phyloP scores from a whole-genome alignment of 2,113 vertebrate species.

The Castor canadensis region DNA sequence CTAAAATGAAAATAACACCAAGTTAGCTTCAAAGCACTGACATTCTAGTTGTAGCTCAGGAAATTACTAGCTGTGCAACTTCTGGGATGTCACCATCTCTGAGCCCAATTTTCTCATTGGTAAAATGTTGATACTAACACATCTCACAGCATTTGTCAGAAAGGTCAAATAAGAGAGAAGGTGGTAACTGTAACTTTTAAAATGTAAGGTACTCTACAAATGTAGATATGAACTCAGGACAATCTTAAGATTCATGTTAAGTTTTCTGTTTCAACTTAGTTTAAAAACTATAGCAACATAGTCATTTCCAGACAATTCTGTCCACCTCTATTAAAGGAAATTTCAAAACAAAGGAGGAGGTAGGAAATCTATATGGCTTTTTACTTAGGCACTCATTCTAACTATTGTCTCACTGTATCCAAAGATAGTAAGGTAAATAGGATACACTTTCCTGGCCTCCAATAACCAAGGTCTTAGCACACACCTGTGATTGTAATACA shows the following conservation, averaged over 20 bases:
- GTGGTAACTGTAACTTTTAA: not conserved
- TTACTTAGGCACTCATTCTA: not conserved
- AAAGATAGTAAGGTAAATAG: not conserved
- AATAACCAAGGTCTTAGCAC: not conserved
- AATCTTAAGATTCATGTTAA: not conserved
- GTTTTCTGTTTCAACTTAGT: not conserved
- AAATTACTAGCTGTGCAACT: not conserved
- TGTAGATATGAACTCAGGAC: not conserved
- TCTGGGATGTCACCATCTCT: not conserved
- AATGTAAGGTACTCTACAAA: not conserved
- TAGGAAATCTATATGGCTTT: not conserved
- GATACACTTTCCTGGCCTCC: not conserved
- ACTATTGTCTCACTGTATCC: not conserved
- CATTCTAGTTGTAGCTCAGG: not conserved
- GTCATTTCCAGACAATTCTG: not conserved
- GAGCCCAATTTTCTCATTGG: not conserved
- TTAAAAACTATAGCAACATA: not conserved
- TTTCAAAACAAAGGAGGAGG: not conserved
- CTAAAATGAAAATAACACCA: not conserved
- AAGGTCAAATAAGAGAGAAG: not conserved
- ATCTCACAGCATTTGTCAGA: not conserved
- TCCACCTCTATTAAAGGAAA: not conserved
- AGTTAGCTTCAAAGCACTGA: not conserved
- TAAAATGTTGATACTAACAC: not conserved
- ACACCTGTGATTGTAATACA: not conserved